phyloP scores from a whole-genome alignment of 37 sponge, comb jelly and placozoan species.

The Haliclona indistincta region DNA sequence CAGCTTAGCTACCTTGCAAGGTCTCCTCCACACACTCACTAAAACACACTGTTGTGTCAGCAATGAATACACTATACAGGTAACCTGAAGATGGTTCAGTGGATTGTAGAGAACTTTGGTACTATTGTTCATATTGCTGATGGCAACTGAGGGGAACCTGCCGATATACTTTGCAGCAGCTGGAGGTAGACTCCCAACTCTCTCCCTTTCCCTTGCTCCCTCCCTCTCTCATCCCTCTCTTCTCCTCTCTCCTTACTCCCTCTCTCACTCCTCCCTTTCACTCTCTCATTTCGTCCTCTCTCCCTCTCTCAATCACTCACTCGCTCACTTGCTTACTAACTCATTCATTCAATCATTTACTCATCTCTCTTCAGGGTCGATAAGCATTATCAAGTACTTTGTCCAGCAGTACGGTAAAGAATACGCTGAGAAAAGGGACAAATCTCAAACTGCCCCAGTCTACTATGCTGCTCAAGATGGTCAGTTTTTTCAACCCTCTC shows the following conservation, averaged over 20 bases:
- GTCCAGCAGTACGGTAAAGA: constrained; percentile 60
- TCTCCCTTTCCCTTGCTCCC: too few relatives aligned
- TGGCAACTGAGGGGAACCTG: constrained; percentile 53
- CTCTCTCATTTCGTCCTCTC: too few relatives aligned
- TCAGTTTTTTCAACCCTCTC: too few relatives aligned
- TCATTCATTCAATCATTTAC: neutral
- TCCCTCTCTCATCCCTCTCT: too few relatives aligned
- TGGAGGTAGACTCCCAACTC: too few relatives aligned
- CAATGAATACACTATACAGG: constrained; percentile 21
- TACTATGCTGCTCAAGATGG: constrained; percentile 87
- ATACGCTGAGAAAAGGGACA: constrained; percentile 53
- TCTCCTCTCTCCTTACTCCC: too few relatives aligned
- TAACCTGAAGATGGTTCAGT: constrained; percentile 57
- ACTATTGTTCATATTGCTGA: constrained; percentile 31
- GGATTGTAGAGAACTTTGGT: constrained; percentile 56
- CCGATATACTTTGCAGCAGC: constrained; percentile 88
- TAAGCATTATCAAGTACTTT: constrained; percentile 65
- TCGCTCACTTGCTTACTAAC: too few relatives aligned
- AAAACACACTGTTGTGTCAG: too few relatives aligned
- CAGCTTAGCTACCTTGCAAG: constrained; percentile 68
- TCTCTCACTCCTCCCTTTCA: too few relatives aligned
- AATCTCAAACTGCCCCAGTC: constrained; percentile 55
- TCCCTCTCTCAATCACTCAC: too few relatives aligned
- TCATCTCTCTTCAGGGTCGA: constrained; percentile 59
- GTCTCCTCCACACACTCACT: constrained; percentile 7